Conservation (phyloP, 2,888 invertebrate genomes). For the Hirtodrosophila cameraria region DNA sequence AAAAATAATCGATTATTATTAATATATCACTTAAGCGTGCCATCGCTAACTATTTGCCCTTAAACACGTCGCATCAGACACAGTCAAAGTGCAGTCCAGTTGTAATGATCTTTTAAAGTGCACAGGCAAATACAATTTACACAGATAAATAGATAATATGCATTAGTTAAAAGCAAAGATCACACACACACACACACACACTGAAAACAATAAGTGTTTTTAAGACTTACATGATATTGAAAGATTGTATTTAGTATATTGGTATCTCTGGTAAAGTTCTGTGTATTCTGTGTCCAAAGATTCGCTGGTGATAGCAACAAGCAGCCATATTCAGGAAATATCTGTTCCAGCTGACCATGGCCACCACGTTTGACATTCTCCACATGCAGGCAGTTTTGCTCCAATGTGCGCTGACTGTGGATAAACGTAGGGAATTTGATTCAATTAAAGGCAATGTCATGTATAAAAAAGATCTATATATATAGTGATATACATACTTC, state of each 20-base stretch:
- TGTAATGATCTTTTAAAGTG: constrained; percentile 19
- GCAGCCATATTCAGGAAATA: constrained; percentile 96
- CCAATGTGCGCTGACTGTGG: constrained; percentile 88
- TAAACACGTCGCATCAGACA: neutral
- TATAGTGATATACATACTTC: constrained; percentile 65
- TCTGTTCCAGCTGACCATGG: constrained; percentile 85
- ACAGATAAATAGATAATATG: constrained; percentile 16
- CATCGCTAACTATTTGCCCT: neutral
- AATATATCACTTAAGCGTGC: too few relatives aligned
- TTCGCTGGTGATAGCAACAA: constrained; percentile 96
- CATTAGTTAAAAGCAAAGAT: constrained; percentile 22
- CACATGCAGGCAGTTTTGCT: constrained; percentile 93
- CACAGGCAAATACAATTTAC: constrained; percentile 44
- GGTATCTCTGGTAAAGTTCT: constrained; percentile 91
- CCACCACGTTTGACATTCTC: constrained; percentile 88
- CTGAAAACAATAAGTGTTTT: neutral
- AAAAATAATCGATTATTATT: too few relatives aligned
- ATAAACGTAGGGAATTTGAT: constrained; percentile 46
- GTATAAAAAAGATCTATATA: constrained; percentile 6
- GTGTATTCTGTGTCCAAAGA: constrained; percentile 94
- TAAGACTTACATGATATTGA: constrained; percentile 89
- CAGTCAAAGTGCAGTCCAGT: constrained; percentile 23
- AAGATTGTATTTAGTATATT: constrained; percentile 93
- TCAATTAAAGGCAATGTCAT: constrained; percentile 61
- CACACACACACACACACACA: constrained; percentile 5